Conservation (phyloP, 2,888 invertebrate genomes). For the Tryphoninae sp. region DNA sequence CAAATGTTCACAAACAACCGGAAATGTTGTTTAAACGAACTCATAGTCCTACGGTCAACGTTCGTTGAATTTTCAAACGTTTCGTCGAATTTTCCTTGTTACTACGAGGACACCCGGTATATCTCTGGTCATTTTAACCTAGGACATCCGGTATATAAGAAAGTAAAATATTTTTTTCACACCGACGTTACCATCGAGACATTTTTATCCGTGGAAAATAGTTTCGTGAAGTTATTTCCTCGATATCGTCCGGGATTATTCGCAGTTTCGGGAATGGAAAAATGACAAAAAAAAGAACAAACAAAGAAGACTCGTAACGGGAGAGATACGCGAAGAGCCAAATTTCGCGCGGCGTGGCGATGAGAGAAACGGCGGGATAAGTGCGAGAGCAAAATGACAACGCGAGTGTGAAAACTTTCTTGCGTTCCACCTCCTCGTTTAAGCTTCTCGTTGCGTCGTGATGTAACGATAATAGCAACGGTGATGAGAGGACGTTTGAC, state of each 20-base stretch:
- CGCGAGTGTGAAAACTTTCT: slow-evolving; percentile 36
- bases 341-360: background rate
- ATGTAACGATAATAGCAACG: slow-evolving; percentile 59
- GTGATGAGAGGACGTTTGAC: slow-evolving; percentile 51
- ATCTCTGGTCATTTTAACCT: too few relatives aligned
- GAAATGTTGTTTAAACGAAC: background rate
- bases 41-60: background rate
- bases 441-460: slow-evolving; percentile 56
- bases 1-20: background rate
- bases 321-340: background rate
- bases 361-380: background rate
- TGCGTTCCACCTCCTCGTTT: slow-evolving; percentile 46
- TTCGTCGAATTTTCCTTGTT: too few relatives aligned
- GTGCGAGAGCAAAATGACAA: slow-evolving; percentile 40
- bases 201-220: too few relatives aligned
- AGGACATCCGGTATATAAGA: too few relatives aligned
- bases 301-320: background rate
- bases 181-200: too few relatives aligned
- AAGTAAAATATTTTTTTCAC: too few relatives aligned
- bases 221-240: too few relatives aligned
- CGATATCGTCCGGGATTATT: too few relatives aligned
- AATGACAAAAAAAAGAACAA: background rate
- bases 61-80: too few relatives aligned
- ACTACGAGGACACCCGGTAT: too few relatives aligned
- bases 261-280: too few relatives aligned